Conservation (phyloP, 2,113 vertebrate genomes). For the Nothoprocta perdicaria region DNA sequence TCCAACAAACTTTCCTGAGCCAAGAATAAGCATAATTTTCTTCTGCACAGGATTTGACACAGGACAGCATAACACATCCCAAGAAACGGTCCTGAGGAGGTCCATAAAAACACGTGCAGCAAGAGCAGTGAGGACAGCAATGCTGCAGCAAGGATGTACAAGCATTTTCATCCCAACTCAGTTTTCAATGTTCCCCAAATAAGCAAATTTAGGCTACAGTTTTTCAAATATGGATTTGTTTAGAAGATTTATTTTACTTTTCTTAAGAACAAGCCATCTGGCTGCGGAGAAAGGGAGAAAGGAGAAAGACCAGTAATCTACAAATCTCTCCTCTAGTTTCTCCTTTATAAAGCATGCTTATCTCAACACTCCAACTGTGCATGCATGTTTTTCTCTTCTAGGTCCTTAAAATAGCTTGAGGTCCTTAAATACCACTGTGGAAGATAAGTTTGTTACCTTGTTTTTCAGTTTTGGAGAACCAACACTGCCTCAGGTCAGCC, state of each 20-base stretch:
- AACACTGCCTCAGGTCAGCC: background rate
- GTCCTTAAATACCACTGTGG: background rate
- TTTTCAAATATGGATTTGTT: background rate
- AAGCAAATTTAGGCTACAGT: background rate
- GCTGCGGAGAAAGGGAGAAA: background rate
- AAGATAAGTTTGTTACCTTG: background rate
- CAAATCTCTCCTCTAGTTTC: background rate
- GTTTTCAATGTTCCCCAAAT: background rate
- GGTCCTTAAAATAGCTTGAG: background rate
- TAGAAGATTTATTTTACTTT: background rate
- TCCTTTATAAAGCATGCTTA: background rate
- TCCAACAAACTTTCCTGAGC: background rate
- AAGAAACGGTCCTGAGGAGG: background rate
- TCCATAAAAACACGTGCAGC: background rate
- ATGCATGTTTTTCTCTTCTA: background rate
- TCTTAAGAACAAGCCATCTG: background rate
- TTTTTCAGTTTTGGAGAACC: background rate
- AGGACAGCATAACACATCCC: background rate
- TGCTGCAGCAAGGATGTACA: background rate
- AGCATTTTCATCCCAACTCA: background rate
- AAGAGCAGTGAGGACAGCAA: background rate
- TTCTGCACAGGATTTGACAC: background rate
- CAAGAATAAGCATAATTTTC: slow-evolving; percentile 13
- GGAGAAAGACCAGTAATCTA: background rate
- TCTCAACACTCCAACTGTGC: background rate